Evolutionary conservation across 2,888 invertebrate species (phyloP).

Genomic region (Dynastes hyllus): DNA sequence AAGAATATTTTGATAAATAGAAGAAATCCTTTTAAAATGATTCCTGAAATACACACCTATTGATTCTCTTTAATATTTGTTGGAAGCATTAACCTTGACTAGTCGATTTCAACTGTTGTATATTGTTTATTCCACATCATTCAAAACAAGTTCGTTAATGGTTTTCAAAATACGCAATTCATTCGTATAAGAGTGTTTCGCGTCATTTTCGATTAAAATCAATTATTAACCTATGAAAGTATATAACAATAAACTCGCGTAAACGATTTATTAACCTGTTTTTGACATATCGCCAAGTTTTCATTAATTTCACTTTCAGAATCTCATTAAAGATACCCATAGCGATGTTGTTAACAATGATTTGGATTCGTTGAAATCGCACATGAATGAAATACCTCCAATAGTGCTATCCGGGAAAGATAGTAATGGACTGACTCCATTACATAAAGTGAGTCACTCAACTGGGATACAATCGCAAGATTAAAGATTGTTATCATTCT

Average conservation of each 20-base stretch:
- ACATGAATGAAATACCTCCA: constrained; percentile 79
- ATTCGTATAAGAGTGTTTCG: not conserved
- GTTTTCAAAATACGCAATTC: constrained; percentile 22
- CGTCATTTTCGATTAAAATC: constrained; percentile 5
- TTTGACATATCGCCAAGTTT: not conserved
- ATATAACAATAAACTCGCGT: not conserved
- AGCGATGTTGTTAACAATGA: constrained; percentile 85
- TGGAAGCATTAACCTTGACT: constrained; percentile 4
- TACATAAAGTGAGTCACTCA: constrained; percentile 81
- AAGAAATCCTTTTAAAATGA: too few relatives aligned
- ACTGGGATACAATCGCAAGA: not conserved
- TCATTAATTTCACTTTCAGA: constrained; percentile 73
- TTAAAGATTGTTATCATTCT: constrained; percentile 11
- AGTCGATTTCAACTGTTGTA: not conserved
- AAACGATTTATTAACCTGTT: not conserved
- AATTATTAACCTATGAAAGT: not conserved
- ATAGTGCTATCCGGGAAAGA: constrained; percentile 84
- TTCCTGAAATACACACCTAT: too few relatives aligned
- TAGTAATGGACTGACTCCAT: constrained; percentile 85
- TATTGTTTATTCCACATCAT: not conserved
- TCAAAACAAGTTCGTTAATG: constrained; percentile 8
- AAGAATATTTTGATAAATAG: too few relatives aligned
- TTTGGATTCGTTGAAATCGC: constrained; percentile 79
- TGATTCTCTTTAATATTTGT: too few relatives aligned
- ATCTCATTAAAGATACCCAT: constrained; percentile 87